Base-by-base conservation (phyloP, 2,888 invertebrate species). In the Monopis laevigella region DNA sequence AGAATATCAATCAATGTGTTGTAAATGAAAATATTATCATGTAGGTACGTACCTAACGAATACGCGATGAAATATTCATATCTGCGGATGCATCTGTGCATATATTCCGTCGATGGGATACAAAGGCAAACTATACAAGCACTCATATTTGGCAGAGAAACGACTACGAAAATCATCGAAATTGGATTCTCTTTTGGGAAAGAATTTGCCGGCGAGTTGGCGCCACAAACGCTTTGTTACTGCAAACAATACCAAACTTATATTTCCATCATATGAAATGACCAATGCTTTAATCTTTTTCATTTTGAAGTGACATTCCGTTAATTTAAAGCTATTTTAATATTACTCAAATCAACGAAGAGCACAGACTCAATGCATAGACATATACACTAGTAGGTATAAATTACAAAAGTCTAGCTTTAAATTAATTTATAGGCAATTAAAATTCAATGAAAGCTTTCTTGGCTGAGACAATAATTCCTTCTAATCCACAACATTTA, bases 261-360 rank as follows among this genome's bases (percentile, higher is more conserved):
- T 73, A 70, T 71, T 71, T 71, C 66, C 65, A 66, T 56, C 59
- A n/a, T n/a, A n/a, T n/a, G n/a, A n/a, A n/a, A n/a, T n/a, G n/a
- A n/a, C n/a, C n/a, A n/a, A n/a, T n/a, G n/a, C n/a, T n/a, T n/a
- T n/a, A n/a, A n/a, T n/a, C 32, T 13, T 32, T 14, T 32, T 32
- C 17, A 32, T 16, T 7, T 17, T 8, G 8, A 17, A 13, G 16
- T 32, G 14, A 17, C 10, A 14, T 30, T 32, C 17, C 17, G 17
- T 32, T 13, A 17, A 32, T 32, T 32, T 17, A 32, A 13, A 21
- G 24, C 8, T 21, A 21, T 8, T n/a, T n/a, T 7, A 21, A 21
- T 5, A 7, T 21, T 21, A 21, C 24, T n/a, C n/a, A n/a, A 21
- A 21, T 7, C 6, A 21, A 21, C 6, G 24, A 21, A 21, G 8